Percentiles rank a stretch among this genome's conserved stretches.
Evolutionary conservation across 1,140 invertebrate species (phyloP).

Genomic region (Grapholita molesta): DNA sequence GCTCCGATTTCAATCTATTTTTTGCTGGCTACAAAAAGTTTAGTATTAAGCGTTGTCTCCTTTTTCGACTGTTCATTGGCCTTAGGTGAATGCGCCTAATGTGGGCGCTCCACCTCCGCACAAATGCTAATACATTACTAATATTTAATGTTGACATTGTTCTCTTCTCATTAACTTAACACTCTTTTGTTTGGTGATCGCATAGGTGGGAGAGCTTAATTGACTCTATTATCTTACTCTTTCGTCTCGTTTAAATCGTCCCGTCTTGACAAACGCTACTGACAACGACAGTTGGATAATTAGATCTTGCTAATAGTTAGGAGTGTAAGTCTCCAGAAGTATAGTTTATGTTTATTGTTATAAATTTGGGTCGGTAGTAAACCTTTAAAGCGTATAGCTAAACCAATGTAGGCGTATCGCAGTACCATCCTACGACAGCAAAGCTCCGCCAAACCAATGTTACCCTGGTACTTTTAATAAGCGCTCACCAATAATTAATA

Average conservation of each 20-base stretch:
- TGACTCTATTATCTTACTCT: neutral
- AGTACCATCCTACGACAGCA: neutral
- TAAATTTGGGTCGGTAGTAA: no score
- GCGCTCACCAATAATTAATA: constrained; percentile 18
- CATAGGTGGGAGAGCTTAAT: neutral
- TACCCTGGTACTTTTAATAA: constrained; percentile 6
- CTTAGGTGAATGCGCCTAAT: constrained; percentile 6
- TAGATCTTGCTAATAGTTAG: no score
- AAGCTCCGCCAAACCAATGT: constrained; percentile 10
- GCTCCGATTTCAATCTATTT: constrained; percentile 8
- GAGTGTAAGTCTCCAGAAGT: no score
- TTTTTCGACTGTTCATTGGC: constrained; percentile 10
- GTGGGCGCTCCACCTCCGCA: neutral
- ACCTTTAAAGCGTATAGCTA: neutral
- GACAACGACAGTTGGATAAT: no score
- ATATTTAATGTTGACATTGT: constrained; percentile 11
- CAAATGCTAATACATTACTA: constrained; percentile 7
- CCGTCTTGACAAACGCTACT: neutral
- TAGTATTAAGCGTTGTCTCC: neutral
- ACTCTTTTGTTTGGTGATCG: neutral
- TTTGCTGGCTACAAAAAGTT: neutral
- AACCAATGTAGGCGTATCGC: neutral
- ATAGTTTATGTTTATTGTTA: no score
- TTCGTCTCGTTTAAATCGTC: neutral
- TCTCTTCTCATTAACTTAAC: neutral